A percentile compares a stretch with the other conserved stretches of the same genome.
Conservation (phyloP, 2,888 invertebrate species). For the Agrochola litura region DNA sequence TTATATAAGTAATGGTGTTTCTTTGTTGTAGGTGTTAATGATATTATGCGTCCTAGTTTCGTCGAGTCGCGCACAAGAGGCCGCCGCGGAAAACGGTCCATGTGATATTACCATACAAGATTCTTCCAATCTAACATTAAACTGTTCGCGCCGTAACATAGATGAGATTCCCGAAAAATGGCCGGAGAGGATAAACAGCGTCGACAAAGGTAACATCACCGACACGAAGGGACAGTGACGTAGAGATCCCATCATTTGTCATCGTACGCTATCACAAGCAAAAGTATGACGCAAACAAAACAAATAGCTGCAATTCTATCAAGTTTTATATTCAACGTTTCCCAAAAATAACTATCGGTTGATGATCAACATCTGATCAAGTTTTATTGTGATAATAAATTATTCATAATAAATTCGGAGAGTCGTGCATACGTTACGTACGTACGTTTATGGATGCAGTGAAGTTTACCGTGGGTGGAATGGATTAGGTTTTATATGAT, state of each 20-base stretch:
- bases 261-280: conserved; percentile 61
- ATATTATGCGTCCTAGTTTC: conserved; percentile 83
- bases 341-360: conserved; percentile 48
- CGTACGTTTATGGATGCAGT: conserved; percentile 48
- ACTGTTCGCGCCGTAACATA: conserved; percentile 84
- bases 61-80: conserved; percentile 74
- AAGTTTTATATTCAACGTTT: conserved; percentile 55
- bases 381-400: conserved; percentile 52
- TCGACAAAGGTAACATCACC: conserved; percentile 81
- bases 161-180: conserved; percentile 78
- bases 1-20: conserved; percentile 81
- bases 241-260: conserved; percentile 62
- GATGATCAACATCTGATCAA: conserved; percentile 50
- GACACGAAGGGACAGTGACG: conserved; percentile 30
- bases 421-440: conserved; percentile 37
- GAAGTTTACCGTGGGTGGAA: conserved; percentile 46
- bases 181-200: conserved; percentile 80
- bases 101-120: conserved; percentile 83
- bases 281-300: conserved; percentile 68
- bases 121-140: conserved; percentile 80
- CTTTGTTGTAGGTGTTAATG: conserved; percentile 89
- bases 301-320: conserved; percentile 66
- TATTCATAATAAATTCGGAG: conserved; percentile 41
- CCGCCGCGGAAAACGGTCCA: conserved; percentile 70
- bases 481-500: conserved; percentile 61